These are phyloP conservation scores for Drosophila mayri DNA, from an alignment of 1,140 invertebrate genomes.

Conservation along the genomic window DNA sequence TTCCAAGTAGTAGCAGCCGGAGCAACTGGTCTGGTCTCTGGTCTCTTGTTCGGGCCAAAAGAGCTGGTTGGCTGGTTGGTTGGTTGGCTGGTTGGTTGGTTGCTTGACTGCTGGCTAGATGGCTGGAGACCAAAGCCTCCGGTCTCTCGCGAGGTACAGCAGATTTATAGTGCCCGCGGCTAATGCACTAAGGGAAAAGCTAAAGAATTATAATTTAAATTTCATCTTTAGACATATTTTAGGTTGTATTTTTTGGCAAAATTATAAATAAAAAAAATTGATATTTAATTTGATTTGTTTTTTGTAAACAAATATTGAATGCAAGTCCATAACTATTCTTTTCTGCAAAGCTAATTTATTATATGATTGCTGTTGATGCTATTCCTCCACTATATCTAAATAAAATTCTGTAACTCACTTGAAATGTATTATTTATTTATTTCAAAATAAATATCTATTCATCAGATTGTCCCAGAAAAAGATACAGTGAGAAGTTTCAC, in stretches of 20 bases:
- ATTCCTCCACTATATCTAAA: neutral
- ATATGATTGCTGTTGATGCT: no score
- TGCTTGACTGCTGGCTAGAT: slow-evolving; percentile 21
- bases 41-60: slow-evolving; percentile 43
- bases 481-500: neutral
- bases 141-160: slow-evolving; percentile 38
- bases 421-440: slow-evolving; percentile 46
- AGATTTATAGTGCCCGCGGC: slow-evolving; percentile 67
- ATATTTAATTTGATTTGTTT: no score
- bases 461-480: slow-evolving; percentile 20
- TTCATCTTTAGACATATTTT: neutral
- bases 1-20: slow-evolving; percentile 55
- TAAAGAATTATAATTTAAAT: no score
- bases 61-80: slow-evolving; percentile 25
- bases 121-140: slow-evolving; percentile 47
- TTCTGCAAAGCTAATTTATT: slow-evolving; percentile 8
- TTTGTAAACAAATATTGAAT: neutral
- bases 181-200: slow-evolving; percentile 13
- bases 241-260: neutral
- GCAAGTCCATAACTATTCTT: neutral
- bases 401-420: slow-evolving; percentile 8
- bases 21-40: slow-evolving; percentile 70
- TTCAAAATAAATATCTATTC: slow-evolving; percentile 37
- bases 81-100: slow-evolving; percentile 21
- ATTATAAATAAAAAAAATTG: no score